A percentile compares a stretch with the other conserved stretches of the same genome.
These are phyloP conservation scores for Thelaira solivaga DNA, from an alignment of 2,888 invertebrate species.

Conservation along the genomic window DNA sequence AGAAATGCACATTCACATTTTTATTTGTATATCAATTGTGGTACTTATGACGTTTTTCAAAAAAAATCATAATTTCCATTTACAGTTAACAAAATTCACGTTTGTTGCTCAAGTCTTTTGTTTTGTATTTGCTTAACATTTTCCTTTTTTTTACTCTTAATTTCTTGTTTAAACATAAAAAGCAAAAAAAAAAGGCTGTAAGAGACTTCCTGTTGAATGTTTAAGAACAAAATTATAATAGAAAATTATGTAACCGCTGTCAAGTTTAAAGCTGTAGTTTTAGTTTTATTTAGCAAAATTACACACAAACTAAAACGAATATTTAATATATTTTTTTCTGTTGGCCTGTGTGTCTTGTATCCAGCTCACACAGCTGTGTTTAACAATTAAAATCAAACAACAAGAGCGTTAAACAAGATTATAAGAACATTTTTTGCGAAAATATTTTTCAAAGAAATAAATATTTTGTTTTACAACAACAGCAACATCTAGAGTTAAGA, in stretches of 20 bases:
- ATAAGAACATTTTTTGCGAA: slow-evolving; percentile 43
- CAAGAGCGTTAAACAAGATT: slow-evolving; percentile 37
- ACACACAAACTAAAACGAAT: slow-evolving; percentile 2
- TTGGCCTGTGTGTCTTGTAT: neutral
- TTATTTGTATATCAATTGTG: neutral
- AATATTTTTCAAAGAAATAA: slow-evolving; percentile 19
- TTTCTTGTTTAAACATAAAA: slow-evolving; percentile 12
- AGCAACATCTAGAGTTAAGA: no score
- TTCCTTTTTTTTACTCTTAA: neutral
- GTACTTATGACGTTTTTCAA: neutral
- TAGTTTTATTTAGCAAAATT: slow-evolving; percentile 7
- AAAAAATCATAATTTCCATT: neutral
- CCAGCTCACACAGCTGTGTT: slow-evolving; percentile 50
- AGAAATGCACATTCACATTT: neutral
- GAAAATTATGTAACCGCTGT: slow-evolving; percentile 57
- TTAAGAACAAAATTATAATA: slow-evolving; percentile 44
- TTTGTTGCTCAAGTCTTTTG: slow-evolving; percentile 58
- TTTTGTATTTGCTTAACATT: slow-evolving; percentile 38
- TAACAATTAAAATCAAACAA: slow-evolving; percentile 58
- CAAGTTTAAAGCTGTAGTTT: slow-evolving; percentile 39
- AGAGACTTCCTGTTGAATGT: slow-evolving; percentile 50
- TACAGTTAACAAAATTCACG: slow-evolving; percentile 29
- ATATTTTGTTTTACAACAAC: neutral
- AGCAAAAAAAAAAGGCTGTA: no score
- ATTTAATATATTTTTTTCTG: slow-evolving; percentile 1